Evolutionary conservation across 2,113 vertebrate species (phyloP), one percentile per base, ranked within the genome.

Genomic region (Rhodinocichla rosea): DNA sequence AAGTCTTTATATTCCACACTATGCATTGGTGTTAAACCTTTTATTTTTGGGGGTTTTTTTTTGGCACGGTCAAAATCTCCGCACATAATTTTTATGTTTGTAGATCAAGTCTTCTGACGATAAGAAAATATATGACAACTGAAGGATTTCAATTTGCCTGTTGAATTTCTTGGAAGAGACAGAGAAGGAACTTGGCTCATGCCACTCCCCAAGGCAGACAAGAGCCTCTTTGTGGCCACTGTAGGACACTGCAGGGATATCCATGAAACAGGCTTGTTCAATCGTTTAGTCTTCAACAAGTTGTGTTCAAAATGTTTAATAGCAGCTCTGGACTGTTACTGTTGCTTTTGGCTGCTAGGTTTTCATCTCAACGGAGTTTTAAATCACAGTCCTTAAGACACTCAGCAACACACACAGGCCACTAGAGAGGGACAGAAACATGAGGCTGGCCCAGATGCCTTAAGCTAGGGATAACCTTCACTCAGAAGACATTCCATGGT

Each of bases 371-470:
- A 39, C 4, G 9, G 49, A 37, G 32, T 44, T 90, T 64, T 73
- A 40, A 87, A 7, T 45, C 1, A 1, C 30, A 16, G 16, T 60
- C 37, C 39, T n/a, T 50, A 62, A 70, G 32, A 37, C 9, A 11
- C 44, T 59, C 45, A 35, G 80, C 37, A 53, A 17, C 1, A 0
- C 21, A 9, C 7, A 22, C 0, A 5, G 39, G 53, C 22, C 19
- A 4, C 32, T 42, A 15, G 40, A 47, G 59, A 70, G 15, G 19
- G 26, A 47, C 37, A 23, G 52, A 64, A 69, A 42, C 22, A 12
- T 71, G 27, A 11, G 50, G 18, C 39, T 88, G 53, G 23, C 39
- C 23, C 11, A 13, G 19, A 5, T 16, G 10, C 24, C 21, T 83
- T 37, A 22, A 74, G 33, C 4, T 50, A 12, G 32, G 59, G 47